These are phyloP conservation scores for Euthynnus affinis DNA, from an alignment of 2,797 vertebrate genomes.

Conservation along the genomic window DNA sequence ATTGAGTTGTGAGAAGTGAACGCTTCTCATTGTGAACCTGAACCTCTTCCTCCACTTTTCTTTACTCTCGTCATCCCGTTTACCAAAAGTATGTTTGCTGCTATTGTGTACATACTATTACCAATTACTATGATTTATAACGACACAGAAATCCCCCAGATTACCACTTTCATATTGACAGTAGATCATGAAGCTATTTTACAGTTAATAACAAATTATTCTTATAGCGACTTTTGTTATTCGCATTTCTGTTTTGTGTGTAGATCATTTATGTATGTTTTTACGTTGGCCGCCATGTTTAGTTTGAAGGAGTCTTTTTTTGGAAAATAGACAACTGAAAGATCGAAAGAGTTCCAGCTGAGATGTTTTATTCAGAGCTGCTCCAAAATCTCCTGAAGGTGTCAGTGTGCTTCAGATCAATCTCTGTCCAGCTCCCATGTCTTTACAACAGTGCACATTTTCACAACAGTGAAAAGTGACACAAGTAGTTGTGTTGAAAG, in stretches of 20 bases:
- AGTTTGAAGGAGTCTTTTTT: slow-evolving; percentile 69
- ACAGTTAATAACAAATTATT: slow-evolving; percentile 73
- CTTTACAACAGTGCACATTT: too few relatives aligned
- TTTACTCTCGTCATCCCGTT: slow-evolving; percentile 69
- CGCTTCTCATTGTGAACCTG: slow-evolving; percentile 75
- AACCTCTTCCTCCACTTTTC: slow-evolving; percentile 57
- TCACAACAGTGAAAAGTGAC: too few relatives aligned
- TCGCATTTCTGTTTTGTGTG: slow-evolving; percentile 70
- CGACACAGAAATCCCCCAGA: slow-evolving; percentile 71
- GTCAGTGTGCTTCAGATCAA: background rate
- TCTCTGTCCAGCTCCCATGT: background rate
- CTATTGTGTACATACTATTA: slow-evolving; percentile 84
- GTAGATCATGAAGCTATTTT: slow-evolving; percentile 76
- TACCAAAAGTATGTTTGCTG: slow-evolving; percentile 89
- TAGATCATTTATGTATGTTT: slow-evolving; percentile 61
- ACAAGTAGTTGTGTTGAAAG: too few relatives aligned
- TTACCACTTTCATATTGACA: slow-evolving; percentile 60
- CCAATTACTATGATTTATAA: slow-evolving; percentile 72
- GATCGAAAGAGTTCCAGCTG: slow-evolving; percentile 31
- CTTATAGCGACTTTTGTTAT: slow-evolving; percentile 64
- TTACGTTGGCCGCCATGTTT: slow-evolving; percentile 40
- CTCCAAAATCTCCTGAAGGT: slow-evolving; percentile 2
- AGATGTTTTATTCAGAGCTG: slow-evolving; percentile 17
- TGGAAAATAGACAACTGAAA: slow-evolving; percentile 13
- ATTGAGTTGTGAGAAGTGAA: slow-evolving; percentile 56